Evolutionary conservation across 2,888 invertebrate species (phyloP), one percentile per base, ranked within the genome.

Genomic region (Erebia ligea): DNA sequence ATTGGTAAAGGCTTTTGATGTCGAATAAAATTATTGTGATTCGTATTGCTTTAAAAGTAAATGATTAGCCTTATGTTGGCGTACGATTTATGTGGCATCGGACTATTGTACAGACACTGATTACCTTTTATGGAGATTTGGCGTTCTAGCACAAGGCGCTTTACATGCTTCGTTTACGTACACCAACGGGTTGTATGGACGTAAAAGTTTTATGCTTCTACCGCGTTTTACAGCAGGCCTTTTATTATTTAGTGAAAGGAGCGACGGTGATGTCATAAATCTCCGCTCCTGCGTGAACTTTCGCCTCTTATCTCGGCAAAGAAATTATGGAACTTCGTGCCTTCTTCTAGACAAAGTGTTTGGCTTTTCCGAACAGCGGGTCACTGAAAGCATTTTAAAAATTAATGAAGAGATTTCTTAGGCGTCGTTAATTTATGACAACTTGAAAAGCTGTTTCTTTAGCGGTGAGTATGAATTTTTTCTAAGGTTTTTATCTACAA

Each of bases 241-340:
- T 92, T 92, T 91, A 92, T 93, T 93, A 93, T 93, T 92, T 93
- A 93, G 92, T 93, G 92, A 92, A 93, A 92, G 91, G 91, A 91
- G 88, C 89, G 87, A 88, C 91, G 90, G 90, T 91, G 91, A 92
- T 89, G 92, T 92, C 91, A 91, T 93, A 93, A 93, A 92, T 93
- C 92, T 92, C 90, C 85, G 90, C 89, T 92, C 89, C 92, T 91
- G 91, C 91, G 91, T 92, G 92, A 93, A 92, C 92, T 92, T 91
- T 92, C 89, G 89, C 92, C 91, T 91, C 91, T 92, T 92, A 92
- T 92, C 92, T 92, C 88, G 88, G 88, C 87, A 86, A 92, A 91
- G 92, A 91, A 92, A 92, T 92, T 92, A 91, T 92, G 86, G 88
- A 92, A 92, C 92, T 92, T 92, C 92, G 86, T 89, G 92, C 85